Evolutionary conservation across 2,113 vertebrate species (phyloP), one percentile per base, ranked within the genome.

Genomic region (Elachura formosa): DNA sequence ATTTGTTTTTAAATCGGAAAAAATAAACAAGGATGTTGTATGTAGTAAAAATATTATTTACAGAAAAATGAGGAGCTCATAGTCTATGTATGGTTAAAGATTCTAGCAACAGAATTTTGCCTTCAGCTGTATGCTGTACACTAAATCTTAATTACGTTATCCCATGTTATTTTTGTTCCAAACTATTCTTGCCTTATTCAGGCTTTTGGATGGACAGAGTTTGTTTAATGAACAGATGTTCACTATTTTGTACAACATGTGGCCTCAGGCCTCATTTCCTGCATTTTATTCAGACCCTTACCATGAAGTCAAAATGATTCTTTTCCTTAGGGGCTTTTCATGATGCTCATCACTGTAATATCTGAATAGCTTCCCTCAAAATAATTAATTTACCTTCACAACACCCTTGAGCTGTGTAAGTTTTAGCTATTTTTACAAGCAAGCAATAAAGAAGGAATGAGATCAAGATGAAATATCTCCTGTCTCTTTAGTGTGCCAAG

Each of bases 151-250:
- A 94, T 94, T 92, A 77, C 36, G 13, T 63, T 84, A 81, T 74
- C 17, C 26, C 10, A 25, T 43, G 48, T 14, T 48, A 38, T 75
- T 74, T 91, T 74, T 67, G 34, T 90, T 49, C 14, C 24, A 14
- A 71, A 62, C 11, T 84, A 12, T 59, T 94, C 48, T 63, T 89
- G 51, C 24, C 17, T 55, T 74, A 33, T 41, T 89, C 1, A 0
- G 22, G 61, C 59, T 94, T 54, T 61, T 84, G 76, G 71, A 85
- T 38, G 36, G 64, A 73, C 66, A 64, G 43, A 34, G 40, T 75
- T 93, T 91, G 62, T 63, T 95, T 90, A 95, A 93, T 62, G 90
- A 95, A 54, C 95, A 95, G 90, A 91, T 96, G 95, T 90, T 96
- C 41, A 6, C 45, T 87, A 4, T 87, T 94, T 88, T 87, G 82